These are phyloP conservation scores for Epizoanthus ramosus DNA, from an alignment of 92 coral and sea anemone species.

Conservation along the genomic window DNA sequence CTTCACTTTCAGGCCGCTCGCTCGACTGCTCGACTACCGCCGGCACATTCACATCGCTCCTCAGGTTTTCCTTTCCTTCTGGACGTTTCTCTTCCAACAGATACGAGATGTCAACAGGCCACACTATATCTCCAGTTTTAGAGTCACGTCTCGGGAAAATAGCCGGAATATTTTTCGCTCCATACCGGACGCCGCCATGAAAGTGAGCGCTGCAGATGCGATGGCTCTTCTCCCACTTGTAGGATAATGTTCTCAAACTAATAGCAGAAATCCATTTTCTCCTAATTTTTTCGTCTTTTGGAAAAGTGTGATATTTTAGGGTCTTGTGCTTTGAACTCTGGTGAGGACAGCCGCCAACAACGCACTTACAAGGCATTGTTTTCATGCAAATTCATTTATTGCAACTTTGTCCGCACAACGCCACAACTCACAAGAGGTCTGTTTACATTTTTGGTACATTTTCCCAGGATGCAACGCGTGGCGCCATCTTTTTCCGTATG, in stretches of 20 bases:
- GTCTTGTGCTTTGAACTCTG: slow-evolving; percentile 23
- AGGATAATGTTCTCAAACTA: slow-evolving; percentile 1
- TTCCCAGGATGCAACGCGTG: too few relatives aligned
- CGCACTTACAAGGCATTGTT: slow-evolving; percentile 16
- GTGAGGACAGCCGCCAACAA: slow-evolving; percentile 18
- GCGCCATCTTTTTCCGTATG: slow-evolving; percentile 22
- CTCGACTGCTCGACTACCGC: too few relatives aligned
- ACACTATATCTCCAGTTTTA: slow-evolving; percentile 39
- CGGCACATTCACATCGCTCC: too few relatives aligned
- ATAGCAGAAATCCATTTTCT: slow-evolving; percentile 42
- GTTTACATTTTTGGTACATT: not conserved
- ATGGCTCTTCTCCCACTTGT: slow-evolving; percentile 43
- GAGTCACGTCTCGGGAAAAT: slow-evolving; percentile 48
- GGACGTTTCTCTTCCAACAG: slow-evolving; percentile 36
- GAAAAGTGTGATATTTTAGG: too few relatives aligned
- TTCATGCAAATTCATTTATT: slow-evolving; percentile 4
- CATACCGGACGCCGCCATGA: slow-evolving; percentile 34
- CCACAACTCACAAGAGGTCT: not conserved
- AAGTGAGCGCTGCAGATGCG: slow-evolving; percentile 49
- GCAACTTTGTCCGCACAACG: too few relatives aligned
- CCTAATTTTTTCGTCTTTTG: slow-evolving; percentile 27
- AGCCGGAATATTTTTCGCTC: slow-evolving; percentile 44
- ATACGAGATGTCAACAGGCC: slow-evolving; percentile 52
- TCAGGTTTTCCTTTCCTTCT: too few relatives aligned
- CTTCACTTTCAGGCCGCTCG: not conserved